Base-by-base conservation (phyloP, 2,888 invertebrate species). In the Cyaniris semiargus region DNA sequence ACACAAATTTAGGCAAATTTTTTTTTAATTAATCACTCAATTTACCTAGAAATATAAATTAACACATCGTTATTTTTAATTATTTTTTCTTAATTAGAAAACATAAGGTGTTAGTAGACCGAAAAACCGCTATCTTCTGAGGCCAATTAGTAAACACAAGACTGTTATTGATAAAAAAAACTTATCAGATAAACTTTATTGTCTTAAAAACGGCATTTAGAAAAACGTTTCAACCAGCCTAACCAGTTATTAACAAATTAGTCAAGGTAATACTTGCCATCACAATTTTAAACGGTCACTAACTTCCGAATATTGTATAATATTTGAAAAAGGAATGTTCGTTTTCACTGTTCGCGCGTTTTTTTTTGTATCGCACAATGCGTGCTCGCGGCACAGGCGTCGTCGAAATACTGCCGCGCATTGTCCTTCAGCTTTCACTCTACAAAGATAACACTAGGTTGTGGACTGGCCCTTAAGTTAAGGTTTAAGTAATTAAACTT, bases 371-470 rank as follows among this genome's bases (percentile, higher is more conserved):
- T 72, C 78, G 78, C 77, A 80, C 80, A 77, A 78, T 78, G 80
- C 87, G 83, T 84, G 82, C 83, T 80, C 80, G 76, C 83, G n/a
- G 60, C 44, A 70, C 79, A 80, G 79, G 79, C 79, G 81, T 87
- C 85, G 85, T 83, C 82, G 84, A 83, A 86, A 85, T 85, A 91
- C 91, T 91, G 88, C 79, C 83, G 76, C 58, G 70, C 78, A 31
- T 83, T 87, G 92, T 90, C 92, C 92, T 91, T 91, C 91, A 87
- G 90, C 91, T 92, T 92, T 92, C 91, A 92, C 91, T 91, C 82
- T 81, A 84, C 85, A 76, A 79, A 79, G 85, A 86, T 86, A 89
- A 88, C 87, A 87, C 87, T 53, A 74, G 74, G 74, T 53, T 74
- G 74, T 74, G 74, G 27, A 66, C 66, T 66, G 66, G 66, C 66